Evolutionary conservation across 23 tunicate species (phyloP), one percentile per base, ranked within the genome.

Genomic region (Ascidia mentula): DNA sequence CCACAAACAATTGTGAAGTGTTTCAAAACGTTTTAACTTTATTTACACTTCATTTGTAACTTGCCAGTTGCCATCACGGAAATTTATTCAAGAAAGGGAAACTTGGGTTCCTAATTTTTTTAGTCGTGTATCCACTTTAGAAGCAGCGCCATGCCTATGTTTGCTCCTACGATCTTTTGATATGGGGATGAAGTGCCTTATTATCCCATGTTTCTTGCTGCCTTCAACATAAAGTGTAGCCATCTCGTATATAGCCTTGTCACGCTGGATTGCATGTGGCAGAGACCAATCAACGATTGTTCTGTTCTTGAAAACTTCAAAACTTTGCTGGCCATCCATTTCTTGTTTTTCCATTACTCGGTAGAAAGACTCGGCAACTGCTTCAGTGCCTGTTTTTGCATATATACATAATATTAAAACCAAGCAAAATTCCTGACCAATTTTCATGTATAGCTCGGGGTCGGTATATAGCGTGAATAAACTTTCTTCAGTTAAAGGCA

Each of bases 281-380:
- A 71, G 38, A 26, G 74, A 71, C 74, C 74, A 71, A 30, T 71
- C 74, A 28, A 71, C 37, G 1, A 71, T 34, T 3, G 74, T 71
- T 71, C 74, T 33, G 13, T 71, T 34, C 4, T 36, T 34, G 32
- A 71, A 36, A 71, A 71, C 74, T 6, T 71, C 74, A 71, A 71
- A 71, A 71, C 74, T 71, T 34, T 71, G 38, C 32, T n/a, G 30
- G 13, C 53, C 79, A 32, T 75, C 79, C 79, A 75, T 75, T 35
- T 75, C 59, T 35, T 75, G 46, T 36, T 38, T 31, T 6, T 38
- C 79, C 79, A 38, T 75, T 46, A 77, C 81, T 15, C 81, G 6
- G 42, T 77, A 77, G 22, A 77, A 77, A 1, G 81, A 77, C 31
- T 77, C 81, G 12, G 81, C 70, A 46, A 77, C 81, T 6, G 80